phyloP scores from a whole-genome alignment of 2,888 invertebrate genomes.

The Mythimna impura region DNA sequence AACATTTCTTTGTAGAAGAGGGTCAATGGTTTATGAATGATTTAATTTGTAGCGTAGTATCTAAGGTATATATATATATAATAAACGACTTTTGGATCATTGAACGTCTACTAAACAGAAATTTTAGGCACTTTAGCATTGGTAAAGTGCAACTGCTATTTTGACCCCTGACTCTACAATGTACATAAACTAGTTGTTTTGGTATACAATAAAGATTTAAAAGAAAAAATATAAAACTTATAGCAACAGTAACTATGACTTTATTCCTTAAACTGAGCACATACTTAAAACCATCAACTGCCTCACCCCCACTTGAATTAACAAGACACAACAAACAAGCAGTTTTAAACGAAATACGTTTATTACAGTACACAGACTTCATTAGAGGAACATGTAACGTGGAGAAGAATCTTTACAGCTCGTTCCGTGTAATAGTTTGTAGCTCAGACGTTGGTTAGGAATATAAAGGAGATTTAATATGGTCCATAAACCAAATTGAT shows the following conservation, averaged over 20 bases:
- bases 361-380: slow-evolving; percentile 20
- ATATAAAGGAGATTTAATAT: neutral
- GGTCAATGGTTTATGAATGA: too few relatives aligned
- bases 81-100: too few relatives aligned
- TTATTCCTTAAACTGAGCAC: neutral
- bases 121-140: too few relatives aligned
- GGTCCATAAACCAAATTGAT: neutral
- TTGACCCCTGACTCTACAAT: too few relatives aligned
- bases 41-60: too few relatives aligned
- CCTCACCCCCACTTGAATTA: neutral
- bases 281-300: neutral
- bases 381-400: slow-evolving; percentile 6
- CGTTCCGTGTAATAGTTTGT: slow-evolving; percentile 1
- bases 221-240: too few relatives aligned
- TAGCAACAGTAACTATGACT: neutral
- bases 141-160: too few relatives aligned
- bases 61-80: too few relatives aligned
- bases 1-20: too few relatives aligned
- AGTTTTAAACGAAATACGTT: slow-evolving; percentile 24
- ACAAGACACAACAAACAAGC: neutral
- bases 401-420: slow-evolving; percentile 11
- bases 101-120: too few relatives aligned
- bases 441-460: neutral
- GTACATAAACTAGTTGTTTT: too few relatives aligned
- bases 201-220: too few relatives aligned